Evolutionary conservation across 1,140 invertebrate genomes (phyloP).

Genomic region (Dufourea novaeangliae): DNA sequence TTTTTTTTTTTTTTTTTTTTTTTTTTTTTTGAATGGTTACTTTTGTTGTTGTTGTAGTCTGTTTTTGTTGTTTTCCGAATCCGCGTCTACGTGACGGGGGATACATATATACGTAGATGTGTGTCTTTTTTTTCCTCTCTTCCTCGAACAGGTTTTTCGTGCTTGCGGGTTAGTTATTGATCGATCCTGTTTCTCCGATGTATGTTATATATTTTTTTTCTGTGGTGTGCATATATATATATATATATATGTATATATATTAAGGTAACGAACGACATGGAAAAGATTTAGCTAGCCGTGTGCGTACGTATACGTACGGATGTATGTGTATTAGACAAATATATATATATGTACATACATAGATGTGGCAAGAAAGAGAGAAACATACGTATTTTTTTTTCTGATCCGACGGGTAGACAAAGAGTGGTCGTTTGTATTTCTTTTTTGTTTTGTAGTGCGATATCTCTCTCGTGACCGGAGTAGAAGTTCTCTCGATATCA

Average conservation of each 20-base stretch:
- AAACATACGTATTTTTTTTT: slow-evolving; percentile 53
- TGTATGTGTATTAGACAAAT: slow-evolving; percentile 39
- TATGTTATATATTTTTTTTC: slow-evolving; percentile 46
- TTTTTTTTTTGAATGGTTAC: slow-evolving; percentile 39
- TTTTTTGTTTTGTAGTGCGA: slow-evolving; percentile 1
- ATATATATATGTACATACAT: slow-evolving; percentile 38
- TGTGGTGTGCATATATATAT: slow-evolving; percentile 47
- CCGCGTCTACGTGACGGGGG: slow-evolving; percentile 23
- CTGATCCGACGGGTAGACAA: slow-evolving; percentile 30
- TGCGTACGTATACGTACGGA: slow-evolving; percentile 58
- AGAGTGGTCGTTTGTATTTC: slow-evolving; percentile 22
- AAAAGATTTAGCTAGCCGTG: slow-evolving; percentile 54
- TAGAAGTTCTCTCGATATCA: slow-evolving; percentile 37
- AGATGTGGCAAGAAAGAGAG: slow-evolving; percentile 30
- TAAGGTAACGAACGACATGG: slow-evolving; percentile 37
- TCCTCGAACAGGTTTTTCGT: slow-evolving; percentile 19
- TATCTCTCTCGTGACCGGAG: slow-evolving; percentile 22
- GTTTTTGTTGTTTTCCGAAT: slow-evolving; percentile 42
- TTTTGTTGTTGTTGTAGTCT: slow-evolving; percentile 46
- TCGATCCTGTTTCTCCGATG: slow-evolving; percentile 43
- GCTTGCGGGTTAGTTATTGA: slow-evolving; percentile 19
- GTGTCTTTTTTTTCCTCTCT: slow-evolving; percentile 38
- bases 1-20: slow-evolving; percentile 15
- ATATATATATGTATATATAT: slow-evolving; percentile 36
- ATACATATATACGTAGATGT: slow-evolving; percentile 30